Evolutionary conservation across 2,888 invertebrate genomes (phyloP), one percentile per base, ranked within the genome.

Genomic region (Acanthoscelides obtectus): DNA sequence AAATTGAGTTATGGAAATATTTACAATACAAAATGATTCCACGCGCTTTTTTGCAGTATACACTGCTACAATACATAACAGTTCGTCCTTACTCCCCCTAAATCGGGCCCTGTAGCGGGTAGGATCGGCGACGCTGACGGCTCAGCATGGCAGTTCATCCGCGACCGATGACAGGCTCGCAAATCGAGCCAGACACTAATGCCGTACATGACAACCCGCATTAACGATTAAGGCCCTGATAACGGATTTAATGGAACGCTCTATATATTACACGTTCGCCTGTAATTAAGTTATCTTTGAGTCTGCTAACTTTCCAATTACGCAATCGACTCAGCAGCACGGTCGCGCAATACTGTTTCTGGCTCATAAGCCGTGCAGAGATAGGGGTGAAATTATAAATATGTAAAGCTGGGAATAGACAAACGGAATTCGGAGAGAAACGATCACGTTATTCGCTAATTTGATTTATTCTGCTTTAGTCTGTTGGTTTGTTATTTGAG

Each of bases 191-290:
- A 79, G 84, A 85, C 84, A 82, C 82, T 84, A 84, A 84, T 84
- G 83, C 83, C 81, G 82, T 82, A 82, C 84, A 84, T 83, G 84
- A 84, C 85, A 84, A 82, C 82, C 81, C 82, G 82, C 80, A 84
- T 84, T 84, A 83, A 81, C 80, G 85, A 84, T 85, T 84, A 84
- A 82, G 80, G 82, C 80, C 79, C 82, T 82, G 84, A 84, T 84
- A 84, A 84, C 83, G 81, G 83, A 83, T 83, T 84, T 84, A 84
- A 84, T 83, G 82, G 83, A 81, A 83, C 81, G 82, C 80, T 83
- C 82, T 81, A 82, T 81, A 83, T 82, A 82, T 82, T 82, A 82
- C 81, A 79, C 81, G 81, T 78, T 81, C 81, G 79, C 80, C 80
- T 77, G 81, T 83, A 84, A 84, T 83, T 83, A 82, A 82, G 81